Conservation (phyloP, 2,113 vertebrate species). For the Dunckerocampus dactyliophorus region DNA sequence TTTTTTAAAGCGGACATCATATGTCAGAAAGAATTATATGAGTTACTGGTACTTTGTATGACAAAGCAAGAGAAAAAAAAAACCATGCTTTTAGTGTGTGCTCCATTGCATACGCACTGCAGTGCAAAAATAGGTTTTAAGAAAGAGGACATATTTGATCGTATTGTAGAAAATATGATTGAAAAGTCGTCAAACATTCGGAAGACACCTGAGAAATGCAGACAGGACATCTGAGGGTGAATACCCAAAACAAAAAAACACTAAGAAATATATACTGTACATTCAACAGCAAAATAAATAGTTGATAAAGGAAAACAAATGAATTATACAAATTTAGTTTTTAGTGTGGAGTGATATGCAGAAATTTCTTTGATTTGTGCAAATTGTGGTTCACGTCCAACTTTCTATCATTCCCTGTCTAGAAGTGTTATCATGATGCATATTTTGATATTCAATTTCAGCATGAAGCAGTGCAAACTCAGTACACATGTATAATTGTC, state of each 20-base stretch:
- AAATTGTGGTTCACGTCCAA: slow-evolving; percentile 11
- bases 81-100: slow-evolving; percentile 40
- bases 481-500: neutral
- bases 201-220: slow-evolving; percentile 71
- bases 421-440: too few species aligned
- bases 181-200: slow-evolving; percentile 60
- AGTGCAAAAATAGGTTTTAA: slow-evolving; percentile 60
- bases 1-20: slow-evolving; percentile 2
- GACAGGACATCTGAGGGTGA: slow-evolving; percentile 31
- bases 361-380: slow-evolving; percentile 5
- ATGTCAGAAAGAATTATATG: neutral
- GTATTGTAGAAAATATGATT: slow-evolving; percentile 61
- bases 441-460: too few species aligned
- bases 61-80: slow-evolving; percentile 9
- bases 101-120: slow-evolving; percentile 59
- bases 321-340: slow-evolving; percentile 16
- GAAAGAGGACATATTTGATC: slow-evolving; percentile 51
- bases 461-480: neutral
- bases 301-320: neutral
- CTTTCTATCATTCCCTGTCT: too few species aligned
- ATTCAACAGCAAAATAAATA: slow-evolving; percentile 12
- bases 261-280: slow-evolving; percentile 27
- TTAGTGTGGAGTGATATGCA: slow-evolving; percentile 1
- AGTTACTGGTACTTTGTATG: neutral
- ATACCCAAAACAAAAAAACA: slow-evolving; percentile 33